Percentiles rank a stretch among this genome's conserved stretches.
phyloP scores from a whole-genome alignment of 2,888 invertebrate species.

The Pyrocoelia pectoralis region DNA sequence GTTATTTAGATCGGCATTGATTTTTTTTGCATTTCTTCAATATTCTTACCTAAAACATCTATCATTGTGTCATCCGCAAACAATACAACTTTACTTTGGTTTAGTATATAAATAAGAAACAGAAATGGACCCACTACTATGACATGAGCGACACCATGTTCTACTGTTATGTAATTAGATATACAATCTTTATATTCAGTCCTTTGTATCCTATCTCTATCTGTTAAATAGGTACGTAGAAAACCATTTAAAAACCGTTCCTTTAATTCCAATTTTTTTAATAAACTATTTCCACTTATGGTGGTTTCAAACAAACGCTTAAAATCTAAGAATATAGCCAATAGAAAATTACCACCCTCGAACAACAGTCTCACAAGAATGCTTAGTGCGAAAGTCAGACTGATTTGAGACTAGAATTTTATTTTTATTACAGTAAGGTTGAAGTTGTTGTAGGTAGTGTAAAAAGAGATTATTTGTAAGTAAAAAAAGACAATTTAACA shows the following conservation, averaged over 20 bases:
- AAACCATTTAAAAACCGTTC: slow-evolving; percentile 9
- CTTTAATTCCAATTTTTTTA: slow-evolving; percentile 5
- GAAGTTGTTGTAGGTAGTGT: no score
- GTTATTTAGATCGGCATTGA: neutral
- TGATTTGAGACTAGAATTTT: no score
- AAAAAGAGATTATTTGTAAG: no score
- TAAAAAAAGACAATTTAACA: no score
- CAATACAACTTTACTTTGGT: neutral
- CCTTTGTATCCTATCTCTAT: slow-evolving; percentile 2
- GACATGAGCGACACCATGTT: neutral
- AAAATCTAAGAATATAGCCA: slow-evolving; percentile 13
- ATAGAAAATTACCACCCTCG: neutral
- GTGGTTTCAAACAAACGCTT: slow-evolving; percentile 10
- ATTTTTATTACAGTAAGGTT: no score
- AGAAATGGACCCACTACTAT: slow-evolving; percentile 1
- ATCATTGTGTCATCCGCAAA: slow-evolving; percentile 4
- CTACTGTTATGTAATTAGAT: neutral
- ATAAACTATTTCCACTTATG: neutral
- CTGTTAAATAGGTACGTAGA: neutral
- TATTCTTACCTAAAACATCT: neutral
- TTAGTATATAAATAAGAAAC: neutral
- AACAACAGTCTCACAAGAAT: no score
- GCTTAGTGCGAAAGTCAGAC: no score
- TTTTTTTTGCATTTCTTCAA: neutral
- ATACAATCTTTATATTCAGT: neutral